Conservation (phyloP, 2,888 invertebrate species). For the Scaptomyza tumidula region DNA sequence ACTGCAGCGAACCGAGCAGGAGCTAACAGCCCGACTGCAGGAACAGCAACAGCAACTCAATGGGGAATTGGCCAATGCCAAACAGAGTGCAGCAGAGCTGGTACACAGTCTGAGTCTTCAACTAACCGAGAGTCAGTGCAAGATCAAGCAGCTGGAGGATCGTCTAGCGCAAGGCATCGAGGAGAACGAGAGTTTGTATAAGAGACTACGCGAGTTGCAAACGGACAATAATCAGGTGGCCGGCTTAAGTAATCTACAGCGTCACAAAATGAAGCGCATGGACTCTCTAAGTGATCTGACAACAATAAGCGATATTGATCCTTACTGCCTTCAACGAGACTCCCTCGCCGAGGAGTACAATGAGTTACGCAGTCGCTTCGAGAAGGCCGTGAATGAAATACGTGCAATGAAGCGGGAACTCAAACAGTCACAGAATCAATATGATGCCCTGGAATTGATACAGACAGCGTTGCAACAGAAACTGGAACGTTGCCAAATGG, state of each 20-base stretch:
- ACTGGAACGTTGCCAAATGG: constrained; percentile 88
- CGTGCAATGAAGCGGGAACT: constrained; percentile 92
- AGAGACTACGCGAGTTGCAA: constrained; percentile 90
- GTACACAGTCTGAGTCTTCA: constrained; percentile 89
- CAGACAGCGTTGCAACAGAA: constrained; percentile 91
- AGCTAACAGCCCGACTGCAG: constrained; percentile 89
- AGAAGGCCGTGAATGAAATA: constrained; percentile 93
- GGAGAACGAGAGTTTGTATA: constrained; percentile 91
- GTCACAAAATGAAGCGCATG: constrained; percentile 86
- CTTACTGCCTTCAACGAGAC: constrained; percentile 90
- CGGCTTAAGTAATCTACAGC: constrained; percentile 82
- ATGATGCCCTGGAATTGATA: constrained; percentile 92
- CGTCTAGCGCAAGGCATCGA: constrained; percentile 89
- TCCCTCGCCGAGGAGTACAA: constrained; percentile 92
- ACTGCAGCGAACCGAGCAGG: constrained; percentile 91
- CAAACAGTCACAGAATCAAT: constrained; percentile 91
- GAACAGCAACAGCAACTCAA: constrained; percentile 88
- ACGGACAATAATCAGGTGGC: constrained; percentile 83
- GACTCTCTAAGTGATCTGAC: constrained; percentile 93
- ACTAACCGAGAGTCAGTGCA: constrained; percentile 88
- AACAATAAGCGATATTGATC: constrained; percentile 91
- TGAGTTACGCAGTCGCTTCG: constrained; percentile 90
- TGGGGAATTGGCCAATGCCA: constrained; percentile 88
- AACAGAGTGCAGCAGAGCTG: constrained; percentile 89
- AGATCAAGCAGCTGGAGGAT: constrained; percentile 84